Percentiles rank a stretch among this genome's conserved stretches.
These are phyloP conservation scores for Nyctibius grandis DNA, from an alignment of 2,797 vertebrate genomes.

Conservation along the genomic window DNA sequence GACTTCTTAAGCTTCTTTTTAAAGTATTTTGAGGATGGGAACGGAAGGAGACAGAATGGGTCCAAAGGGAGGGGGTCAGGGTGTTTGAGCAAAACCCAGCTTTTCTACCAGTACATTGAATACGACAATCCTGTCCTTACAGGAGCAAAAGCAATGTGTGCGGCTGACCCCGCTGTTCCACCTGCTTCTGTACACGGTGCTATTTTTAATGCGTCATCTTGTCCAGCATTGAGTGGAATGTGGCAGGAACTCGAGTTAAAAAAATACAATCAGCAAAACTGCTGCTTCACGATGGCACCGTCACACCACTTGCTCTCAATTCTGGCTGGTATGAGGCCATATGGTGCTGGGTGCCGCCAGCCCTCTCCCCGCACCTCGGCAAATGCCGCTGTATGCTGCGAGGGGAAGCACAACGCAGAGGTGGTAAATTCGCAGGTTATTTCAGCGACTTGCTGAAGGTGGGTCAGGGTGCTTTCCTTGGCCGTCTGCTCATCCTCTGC, in stretches of 20 bases:
- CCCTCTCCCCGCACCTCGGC: rapidly evolving
- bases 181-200: neutral
- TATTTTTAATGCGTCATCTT: neutral
- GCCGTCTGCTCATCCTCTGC: neutral
- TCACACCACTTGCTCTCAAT: neutral
- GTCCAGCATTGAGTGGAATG: neutral
- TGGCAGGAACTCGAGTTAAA: neutral
- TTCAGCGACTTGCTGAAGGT: rapidly evolving
- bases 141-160: neutral
- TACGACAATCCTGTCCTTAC: neutral
- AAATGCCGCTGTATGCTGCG: neutral
- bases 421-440: rapidly evolving
- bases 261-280: neutral
- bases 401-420: neutral
- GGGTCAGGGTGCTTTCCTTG: neutral
- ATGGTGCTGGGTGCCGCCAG: neutral
- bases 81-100: neutral
- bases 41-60: neutral
- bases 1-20: neutral
- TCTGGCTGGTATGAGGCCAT: neutral
- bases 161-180: neutral
- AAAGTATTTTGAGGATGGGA: neutral
- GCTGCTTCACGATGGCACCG: rapidly evolving
- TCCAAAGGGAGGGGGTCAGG: neutral
- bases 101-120: neutral